phyloP scores from a whole-genome alignment of 2,113 vertebrate species.

The Anser cygnoides region DNA sequence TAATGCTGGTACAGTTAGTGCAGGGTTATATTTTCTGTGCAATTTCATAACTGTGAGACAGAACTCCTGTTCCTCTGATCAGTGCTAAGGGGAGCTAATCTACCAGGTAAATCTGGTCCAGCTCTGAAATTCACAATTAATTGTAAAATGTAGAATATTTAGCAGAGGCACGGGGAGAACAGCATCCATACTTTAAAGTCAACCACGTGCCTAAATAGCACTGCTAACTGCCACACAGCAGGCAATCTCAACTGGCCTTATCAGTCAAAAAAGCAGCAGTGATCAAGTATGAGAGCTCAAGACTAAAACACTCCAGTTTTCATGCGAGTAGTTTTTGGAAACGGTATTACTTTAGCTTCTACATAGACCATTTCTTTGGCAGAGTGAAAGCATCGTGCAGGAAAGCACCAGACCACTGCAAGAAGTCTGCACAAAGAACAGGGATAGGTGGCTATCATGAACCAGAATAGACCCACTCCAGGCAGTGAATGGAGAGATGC shows the following conservation, averaged over 20 bases:
- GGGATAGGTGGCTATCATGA: background rate
- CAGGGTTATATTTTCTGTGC: background rate
- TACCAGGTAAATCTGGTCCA: background rate
- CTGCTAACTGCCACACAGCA: background rate
- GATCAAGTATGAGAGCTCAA: background rate
- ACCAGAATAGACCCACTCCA: background rate
- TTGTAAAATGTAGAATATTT: background rate
- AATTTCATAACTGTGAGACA: too few species aligned
- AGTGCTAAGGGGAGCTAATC: background rate
- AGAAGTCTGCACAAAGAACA: accelerated
- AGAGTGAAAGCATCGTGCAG: background rate
- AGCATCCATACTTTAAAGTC: background rate
- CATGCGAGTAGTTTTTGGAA: background rate
- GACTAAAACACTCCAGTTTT: background rate
- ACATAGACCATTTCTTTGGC: background rate
- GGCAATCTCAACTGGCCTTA: background rate
- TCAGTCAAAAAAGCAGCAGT: background rate
- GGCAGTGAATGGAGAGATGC: accelerated
- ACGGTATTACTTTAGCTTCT: background rate
- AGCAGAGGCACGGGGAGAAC: background rate
- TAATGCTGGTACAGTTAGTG: background rate
- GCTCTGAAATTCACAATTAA: background rate
- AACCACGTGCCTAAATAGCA: background rate
- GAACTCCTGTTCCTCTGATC: background rate
- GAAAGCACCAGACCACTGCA: background rate